Percentiles rank a stretch among this genome's conserved stretches.
Evolutionary conservation across 2,113 vertebrate species (phyloP).

Genomic region (Orcinus orca): DNA sequence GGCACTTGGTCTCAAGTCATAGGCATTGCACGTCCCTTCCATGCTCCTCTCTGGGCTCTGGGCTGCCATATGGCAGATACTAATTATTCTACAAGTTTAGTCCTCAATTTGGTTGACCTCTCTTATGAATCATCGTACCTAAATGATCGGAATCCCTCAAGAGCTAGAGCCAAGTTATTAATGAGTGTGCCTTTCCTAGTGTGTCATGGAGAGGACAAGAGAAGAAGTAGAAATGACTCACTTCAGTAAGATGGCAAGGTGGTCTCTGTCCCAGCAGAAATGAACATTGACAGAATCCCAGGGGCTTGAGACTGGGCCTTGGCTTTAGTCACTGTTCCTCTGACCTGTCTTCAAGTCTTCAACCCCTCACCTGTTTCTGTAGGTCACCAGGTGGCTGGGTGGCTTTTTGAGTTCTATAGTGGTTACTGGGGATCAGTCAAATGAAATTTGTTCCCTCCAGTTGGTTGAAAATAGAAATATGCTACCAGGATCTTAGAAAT

Average conservation of each 20-base stretch:
- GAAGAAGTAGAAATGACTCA: constrained; percentile 32
- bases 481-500: not conserved
- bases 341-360: not conserved
- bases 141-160: constrained; percentile 47
- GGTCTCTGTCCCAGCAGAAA: not conserved
- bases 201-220: constrained; percentile 46
- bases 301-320: not conserved
- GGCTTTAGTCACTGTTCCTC: not conserved
- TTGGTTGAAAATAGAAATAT: not conserved
- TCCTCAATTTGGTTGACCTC: constrained; percentile 54
- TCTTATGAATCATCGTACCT: constrained; percentile 12
- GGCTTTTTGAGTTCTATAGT: not conserved
- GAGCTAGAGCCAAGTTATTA: constrained; percentile 52
- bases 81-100: constrained; percentile 56
- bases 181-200: constrained; percentile 54
- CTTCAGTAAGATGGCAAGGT: not conserved
- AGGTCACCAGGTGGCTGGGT: not conserved
- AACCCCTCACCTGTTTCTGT: not conserved
- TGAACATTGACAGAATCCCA: not conserved
- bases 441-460: not conserved
- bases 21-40: not conserved
- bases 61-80: constrained; percentile 2
- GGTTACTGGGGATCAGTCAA: not conserved
- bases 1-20: not conserved
- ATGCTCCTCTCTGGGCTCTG: constrained; percentile 41